phyloP scores from a whole-genome alignment of 1,140 invertebrate genomes.

The Drosophila subpulchrella region DNA sequence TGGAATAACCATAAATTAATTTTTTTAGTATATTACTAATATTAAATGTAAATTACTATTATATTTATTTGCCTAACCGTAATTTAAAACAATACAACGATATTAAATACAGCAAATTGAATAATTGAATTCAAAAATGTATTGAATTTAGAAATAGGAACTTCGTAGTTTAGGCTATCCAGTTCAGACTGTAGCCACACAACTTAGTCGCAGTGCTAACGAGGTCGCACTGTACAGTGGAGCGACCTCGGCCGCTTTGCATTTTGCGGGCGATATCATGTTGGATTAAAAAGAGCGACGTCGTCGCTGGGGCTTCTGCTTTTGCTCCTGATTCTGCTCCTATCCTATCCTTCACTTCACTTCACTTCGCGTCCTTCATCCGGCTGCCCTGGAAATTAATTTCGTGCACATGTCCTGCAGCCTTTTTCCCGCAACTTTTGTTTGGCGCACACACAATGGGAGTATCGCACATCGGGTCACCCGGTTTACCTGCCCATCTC shows the following conservation, averaged over 20 bases:
- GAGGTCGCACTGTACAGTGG: slow-evolving; percentile 4
- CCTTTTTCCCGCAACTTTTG: slow-evolving; percentile 64
- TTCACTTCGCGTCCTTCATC: slow-evolving; percentile 34
- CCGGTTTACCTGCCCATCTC: slow-evolving; percentile 32
- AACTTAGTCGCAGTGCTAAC: neutral
- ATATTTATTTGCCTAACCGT: too few relatives aligned
- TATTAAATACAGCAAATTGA: too few relatives aligned
- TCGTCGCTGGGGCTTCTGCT: neutral
- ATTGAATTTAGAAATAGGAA: neutral
- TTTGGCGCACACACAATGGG: slow-evolving; percentile 29
- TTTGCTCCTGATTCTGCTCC: neutral
- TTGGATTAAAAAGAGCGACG: slow-evolving; percentile 71
- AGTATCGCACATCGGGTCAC: slow-evolving; percentile 32
- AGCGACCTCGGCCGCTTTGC: slow-evolving; percentile 52
- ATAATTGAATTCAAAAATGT: too few relatives aligned
- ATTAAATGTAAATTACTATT: too few relatives aligned
- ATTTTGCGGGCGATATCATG: slow-evolving; percentile 78
- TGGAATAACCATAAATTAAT: too few relatives aligned
- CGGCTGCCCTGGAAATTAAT: slow-evolving; percentile 67
- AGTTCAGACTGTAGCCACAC: too few relatives aligned
- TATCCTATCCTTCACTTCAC: neutral
- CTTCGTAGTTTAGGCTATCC: neutral
- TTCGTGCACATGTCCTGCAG: slow-evolving; percentile 79
- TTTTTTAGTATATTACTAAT: too few relatives aligned
- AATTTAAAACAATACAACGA: too few relatives aligned